Evolutionary conservation across 1,140 invertebrate species (phyloP).

Genomic region (Forficula auricularia): DNA sequence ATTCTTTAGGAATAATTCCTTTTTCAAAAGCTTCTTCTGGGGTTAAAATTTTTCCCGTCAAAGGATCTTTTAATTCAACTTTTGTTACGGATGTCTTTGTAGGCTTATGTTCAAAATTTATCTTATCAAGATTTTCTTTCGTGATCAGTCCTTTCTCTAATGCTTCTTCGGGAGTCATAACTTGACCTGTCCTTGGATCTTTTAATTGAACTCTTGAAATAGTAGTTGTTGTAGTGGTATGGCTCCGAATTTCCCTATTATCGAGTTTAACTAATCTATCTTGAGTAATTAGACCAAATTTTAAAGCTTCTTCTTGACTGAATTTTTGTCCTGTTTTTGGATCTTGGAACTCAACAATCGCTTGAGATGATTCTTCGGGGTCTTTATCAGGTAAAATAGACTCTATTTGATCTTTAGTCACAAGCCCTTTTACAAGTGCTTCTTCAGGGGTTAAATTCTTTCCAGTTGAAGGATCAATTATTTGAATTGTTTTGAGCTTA

Average conservation of each 20-base stretch:
- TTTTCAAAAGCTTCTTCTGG: slow-evolving; percentile 57
- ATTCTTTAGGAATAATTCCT: slow-evolving; percentile 54
- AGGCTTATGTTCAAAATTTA: slow-evolving; percentile 19
- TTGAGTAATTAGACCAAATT: no score
- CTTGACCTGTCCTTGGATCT: slow-evolving; percentile 24
- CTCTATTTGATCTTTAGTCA: no score
- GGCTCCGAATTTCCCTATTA: no score
- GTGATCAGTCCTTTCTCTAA: slow-evolving; percentile 32
- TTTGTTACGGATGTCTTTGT: no score
- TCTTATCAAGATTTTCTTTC: slow-evolving; percentile 25
- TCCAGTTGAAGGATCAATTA: slow-evolving; percentile 25
- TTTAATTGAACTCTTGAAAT: slow-evolving; percentile 14
- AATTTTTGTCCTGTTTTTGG: no score
- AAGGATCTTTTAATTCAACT: slow-evolving; percentile 58
- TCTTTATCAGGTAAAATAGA: no score
- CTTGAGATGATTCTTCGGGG: no score
- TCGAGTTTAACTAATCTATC: slow-evolving; percentile 27
- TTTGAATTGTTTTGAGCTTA: no score
- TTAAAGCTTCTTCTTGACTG: no score
- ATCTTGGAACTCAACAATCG: no score
- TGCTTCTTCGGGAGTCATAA: slow-evolving; percentile 30
- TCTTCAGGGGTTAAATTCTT: slow-evolving; percentile 10
- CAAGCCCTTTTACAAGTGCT: no score
- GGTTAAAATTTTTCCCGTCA: slow-evolving; percentile 45
- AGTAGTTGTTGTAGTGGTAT: slow-evolving; percentile 12